Evolutionary conservation across 2,113 vertebrate genomes (phyloP).

Genomic region (Stigmatopora argus): DNA sequence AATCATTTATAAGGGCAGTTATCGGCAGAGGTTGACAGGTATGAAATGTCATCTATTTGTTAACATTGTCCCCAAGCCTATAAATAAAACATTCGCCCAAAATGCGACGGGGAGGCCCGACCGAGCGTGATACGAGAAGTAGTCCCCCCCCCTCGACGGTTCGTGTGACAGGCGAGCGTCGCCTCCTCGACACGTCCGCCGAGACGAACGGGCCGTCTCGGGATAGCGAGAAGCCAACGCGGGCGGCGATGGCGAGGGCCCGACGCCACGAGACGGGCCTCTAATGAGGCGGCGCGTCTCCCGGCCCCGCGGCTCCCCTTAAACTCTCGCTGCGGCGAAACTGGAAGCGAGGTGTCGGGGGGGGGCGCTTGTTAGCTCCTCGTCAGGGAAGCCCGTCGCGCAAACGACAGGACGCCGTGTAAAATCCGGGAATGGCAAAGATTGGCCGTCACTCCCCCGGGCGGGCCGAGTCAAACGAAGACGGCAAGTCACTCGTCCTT

Average conservation of each 20-base stretch:
- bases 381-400: neutral
- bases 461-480: neutral
- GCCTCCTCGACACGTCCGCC: constrained; percentile 55
- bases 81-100: constrained; percentile 49
- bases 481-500: neutral
- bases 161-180: constrained; percentile 53
- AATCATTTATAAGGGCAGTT: too few species aligned
- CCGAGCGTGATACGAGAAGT: constrained; percentile 37
- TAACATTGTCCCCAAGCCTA: constrained; percentile 19
- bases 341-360: neutral
- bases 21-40: too few species aligned
- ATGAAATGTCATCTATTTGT: constrained; percentile 4
- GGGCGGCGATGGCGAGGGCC: constrained; percentile 41
- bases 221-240: constrained; percentile 18
- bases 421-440: constrained; percentile 1
- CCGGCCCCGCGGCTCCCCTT: constrained; percentile 37
- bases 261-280: constrained; percentile 13
- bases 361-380: neutral
- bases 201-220: constrained; percentile 18
- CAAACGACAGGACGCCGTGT: neutral
- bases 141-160: neutral
- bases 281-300: constrained; percentile 58
- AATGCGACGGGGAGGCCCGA: constrained; percentile 40
- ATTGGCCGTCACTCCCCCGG: neutral
- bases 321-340: constrained; percentile 19